Evolutionary conservation across 2,797 vertebrate genomes (phyloP).

Genomic region (Leptoclinus maculatus): DNA sequence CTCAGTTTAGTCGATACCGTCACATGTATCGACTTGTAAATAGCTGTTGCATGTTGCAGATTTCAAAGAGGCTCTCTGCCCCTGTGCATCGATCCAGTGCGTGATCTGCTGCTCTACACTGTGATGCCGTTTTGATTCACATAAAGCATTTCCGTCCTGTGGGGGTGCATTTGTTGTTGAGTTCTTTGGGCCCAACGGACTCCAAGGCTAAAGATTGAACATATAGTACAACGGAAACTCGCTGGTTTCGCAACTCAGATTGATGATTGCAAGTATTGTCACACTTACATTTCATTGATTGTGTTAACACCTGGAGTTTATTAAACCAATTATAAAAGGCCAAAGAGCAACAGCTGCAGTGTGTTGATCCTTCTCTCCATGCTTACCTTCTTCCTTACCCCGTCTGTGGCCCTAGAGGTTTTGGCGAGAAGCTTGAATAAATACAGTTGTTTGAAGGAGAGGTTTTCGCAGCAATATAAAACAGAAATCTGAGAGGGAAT

Average conservation of each 20-base stretch:
- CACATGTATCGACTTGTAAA: conserved; percentile 48
- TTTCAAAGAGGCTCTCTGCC: conserved; percentile 28
- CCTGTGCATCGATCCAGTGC: conserved; percentile 31
- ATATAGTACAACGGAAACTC: neutral
- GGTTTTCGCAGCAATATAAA: neutral
- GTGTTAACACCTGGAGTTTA: neutral
- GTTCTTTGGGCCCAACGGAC: neutral
- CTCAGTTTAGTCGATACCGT: conserved; percentile 49
- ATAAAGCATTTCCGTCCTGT: conserved; percentile 16
- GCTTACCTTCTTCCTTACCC: neutral
- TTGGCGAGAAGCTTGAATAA: no score
- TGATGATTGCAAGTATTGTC: neutral
- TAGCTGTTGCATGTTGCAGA: conserved; percentile 51
- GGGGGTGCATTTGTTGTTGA: neutral
- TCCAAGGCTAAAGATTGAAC: neutral
- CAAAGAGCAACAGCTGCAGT: neutral
- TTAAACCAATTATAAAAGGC: neutral
- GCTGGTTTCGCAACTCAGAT: neutral
- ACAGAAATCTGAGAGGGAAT: neutral
- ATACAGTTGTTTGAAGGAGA: no score
- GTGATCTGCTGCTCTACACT: conserved; percentile 12
- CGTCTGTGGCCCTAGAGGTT: neutral
- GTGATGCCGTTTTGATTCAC: conserved; percentile 11
- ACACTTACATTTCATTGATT: neutral
- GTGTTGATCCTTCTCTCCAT: neutral